Conservation (phyloP, 2,888 invertebrate genomes). For the Oscheius sp. region DNA sequence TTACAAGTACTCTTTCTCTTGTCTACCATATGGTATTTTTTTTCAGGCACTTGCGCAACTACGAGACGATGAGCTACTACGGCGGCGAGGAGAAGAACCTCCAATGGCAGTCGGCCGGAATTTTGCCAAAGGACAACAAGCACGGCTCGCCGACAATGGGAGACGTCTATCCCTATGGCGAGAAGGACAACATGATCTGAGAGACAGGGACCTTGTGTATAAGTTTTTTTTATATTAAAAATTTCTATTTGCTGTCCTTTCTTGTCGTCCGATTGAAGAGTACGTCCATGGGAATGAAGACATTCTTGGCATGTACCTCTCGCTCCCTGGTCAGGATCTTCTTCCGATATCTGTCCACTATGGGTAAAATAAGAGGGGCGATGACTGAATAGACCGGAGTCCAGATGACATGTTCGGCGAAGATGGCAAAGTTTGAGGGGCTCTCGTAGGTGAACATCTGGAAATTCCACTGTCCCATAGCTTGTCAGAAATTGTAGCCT, state of each 20-base stretch:
- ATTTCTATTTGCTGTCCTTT: not conserved
- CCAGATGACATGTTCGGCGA: not conserved
- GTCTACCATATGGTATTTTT: not conserved
- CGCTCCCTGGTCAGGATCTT: not conserved
- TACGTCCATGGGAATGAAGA: not conserved
- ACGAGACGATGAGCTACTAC: slow-evolving; percentile 58
- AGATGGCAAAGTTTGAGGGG: not conserved
- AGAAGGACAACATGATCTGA: slow-evolving; percentile 31
- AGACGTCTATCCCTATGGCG: slow-evolving; percentile 64
- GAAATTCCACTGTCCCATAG: too few species aligned
- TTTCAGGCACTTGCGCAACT: slow-evolving; percentile 67
- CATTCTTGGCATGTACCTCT: not conserved
- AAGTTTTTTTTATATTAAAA: slow-evolving; percentile 1
- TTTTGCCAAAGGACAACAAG: slow-evolving; percentile 60
- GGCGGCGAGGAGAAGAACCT: slow-evolving; percentile 45
- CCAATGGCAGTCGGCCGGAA: slow-evolving; percentile 57
- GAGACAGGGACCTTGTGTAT: not conserved
- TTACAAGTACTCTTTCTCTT: slow-evolving; percentile 61
- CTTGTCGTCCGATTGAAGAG: not conserved
- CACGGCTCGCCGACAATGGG: slow-evolving; percentile 72
- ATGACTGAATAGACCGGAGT: not conserved
- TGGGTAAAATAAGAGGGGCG: not conserved
- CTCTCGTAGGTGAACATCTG: not conserved
- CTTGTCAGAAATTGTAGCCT: too few species aligned
- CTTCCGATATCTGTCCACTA: not conserved